phyloP scores from a whole-genome alignment of 2,113 vertebrate species.

The Tachuris rubrigastra region DNA sequence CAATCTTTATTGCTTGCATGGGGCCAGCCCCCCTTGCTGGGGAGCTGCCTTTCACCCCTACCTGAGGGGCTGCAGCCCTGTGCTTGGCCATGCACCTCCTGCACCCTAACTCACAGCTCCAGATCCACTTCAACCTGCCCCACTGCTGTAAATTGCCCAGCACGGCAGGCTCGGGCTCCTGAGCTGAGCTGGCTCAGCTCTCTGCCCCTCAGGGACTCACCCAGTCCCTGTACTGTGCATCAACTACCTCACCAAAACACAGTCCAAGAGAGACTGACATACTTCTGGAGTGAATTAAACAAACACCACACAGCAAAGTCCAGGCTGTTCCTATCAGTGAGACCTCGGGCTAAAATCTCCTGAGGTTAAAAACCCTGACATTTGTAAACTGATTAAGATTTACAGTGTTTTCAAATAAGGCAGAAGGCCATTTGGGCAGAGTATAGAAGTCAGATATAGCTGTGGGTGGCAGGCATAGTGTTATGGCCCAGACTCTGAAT shows the following conservation, averaged over 20 bases:
- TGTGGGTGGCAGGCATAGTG: not conserved
- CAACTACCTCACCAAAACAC: not conserved
- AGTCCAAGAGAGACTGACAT: not conserved
- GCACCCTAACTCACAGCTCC: fast-evolving
- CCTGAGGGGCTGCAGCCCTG: not conserved
- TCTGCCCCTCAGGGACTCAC: not conserved
- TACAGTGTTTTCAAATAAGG: not conserved
- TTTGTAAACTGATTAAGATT: not conserved
- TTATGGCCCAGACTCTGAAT: not conserved
- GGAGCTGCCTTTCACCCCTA: fast-evolving
- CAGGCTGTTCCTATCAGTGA: not conserved
- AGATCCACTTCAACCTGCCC: fast-evolving
- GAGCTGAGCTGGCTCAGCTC: fast-evolving
- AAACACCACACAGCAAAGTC: not conserved
- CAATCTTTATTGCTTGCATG: not conserved
- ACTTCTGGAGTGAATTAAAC: not conserved
- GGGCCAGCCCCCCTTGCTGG: fast-evolving
- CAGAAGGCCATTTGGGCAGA: fast-evolving
- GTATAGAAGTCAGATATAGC: fast-evolving
- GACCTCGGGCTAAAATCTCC: not conserved
- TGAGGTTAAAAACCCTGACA: not conserved
- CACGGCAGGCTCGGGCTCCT: fast-evolving
- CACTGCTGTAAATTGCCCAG: fast-evolving
- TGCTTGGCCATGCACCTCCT: not conserved
- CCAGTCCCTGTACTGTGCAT: fast-evolving